Evolutionary conservation across 2,888 invertebrate genomes (phyloP).

Genomic region (Allacma fusca): DNA sequence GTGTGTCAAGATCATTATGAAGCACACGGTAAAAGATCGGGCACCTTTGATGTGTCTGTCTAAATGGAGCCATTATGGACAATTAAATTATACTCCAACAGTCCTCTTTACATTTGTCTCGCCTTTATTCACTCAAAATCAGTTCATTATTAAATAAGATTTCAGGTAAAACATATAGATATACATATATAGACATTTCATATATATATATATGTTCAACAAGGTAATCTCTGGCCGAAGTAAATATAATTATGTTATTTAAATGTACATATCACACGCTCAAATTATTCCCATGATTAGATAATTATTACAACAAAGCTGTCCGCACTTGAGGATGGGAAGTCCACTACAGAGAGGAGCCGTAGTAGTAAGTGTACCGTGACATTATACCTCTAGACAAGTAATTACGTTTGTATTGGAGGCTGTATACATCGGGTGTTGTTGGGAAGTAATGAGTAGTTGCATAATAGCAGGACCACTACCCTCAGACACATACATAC

Average conservation of each 20-base stretch:
- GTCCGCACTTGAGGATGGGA: not conserved
- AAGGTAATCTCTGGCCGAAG: not conserved
- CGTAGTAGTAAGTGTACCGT: not conserved
- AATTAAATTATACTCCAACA: not conserved
- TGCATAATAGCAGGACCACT: too few species aligned
- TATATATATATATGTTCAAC: not conserved
- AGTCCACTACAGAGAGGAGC: not conserved
- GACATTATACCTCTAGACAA: not conserved
- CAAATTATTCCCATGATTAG: not conserved
- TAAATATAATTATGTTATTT: not conserved
- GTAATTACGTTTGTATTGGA: not conserved
- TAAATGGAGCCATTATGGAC: not conserved
- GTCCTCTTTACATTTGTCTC: not conserved
- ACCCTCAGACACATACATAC: too few species aligned
- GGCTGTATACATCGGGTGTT: too few species aligned
- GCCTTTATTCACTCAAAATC: conserved; percentile 16
- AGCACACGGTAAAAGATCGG: too few species aligned
- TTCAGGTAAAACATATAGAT: not conserved
- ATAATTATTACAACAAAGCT: not conserved
- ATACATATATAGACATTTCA: not conserved
- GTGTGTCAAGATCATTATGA: too few species aligned
- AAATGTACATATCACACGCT: not conserved
- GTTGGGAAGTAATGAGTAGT: too few species aligned
- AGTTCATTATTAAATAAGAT: conserved; percentile 15
- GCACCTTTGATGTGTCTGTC: too few species aligned